Evolutionary conservation across 2,113 vertebrate species (phyloP).

Genomic region (Phalacrocorax brasilianus): DNA sequence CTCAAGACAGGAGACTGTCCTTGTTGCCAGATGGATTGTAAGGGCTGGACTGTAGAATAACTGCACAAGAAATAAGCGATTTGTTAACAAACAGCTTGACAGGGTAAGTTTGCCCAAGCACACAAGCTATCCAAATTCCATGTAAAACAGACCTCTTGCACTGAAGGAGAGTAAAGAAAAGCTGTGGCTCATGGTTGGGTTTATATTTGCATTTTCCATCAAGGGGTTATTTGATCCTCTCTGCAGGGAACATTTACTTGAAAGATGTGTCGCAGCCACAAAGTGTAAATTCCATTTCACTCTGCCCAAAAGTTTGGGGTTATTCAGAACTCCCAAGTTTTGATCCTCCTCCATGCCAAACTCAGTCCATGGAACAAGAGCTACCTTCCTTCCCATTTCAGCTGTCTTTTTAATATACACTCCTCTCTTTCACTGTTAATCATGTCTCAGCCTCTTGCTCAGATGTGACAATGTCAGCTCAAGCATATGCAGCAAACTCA

Average conservation of each 20-base stretch:
- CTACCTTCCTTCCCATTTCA: not conserved
- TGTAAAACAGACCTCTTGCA: not conserved
- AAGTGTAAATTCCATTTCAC: constrained; percentile 23
- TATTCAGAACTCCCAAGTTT: not conserved
- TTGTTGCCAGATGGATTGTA: not conserved
- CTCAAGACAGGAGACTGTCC: not conserved
- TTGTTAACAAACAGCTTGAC: constrained; percentile 9
- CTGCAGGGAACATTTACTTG: constrained; percentile 14
- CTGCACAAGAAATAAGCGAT: not conserved
- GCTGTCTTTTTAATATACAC: not conserved
- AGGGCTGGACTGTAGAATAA: not conserved
- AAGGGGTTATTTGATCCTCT: constrained; percentile 39
- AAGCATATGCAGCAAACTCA: not conserved
- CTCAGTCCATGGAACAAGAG: not conserved
- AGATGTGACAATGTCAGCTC: not conserved
- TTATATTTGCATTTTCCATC: constrained; percentile 48
- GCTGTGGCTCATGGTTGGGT: not conserved
- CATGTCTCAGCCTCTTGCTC: not conserved
- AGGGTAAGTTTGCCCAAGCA: not conserved
- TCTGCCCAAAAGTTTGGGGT: not conserved
- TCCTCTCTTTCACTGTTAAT: not conserved
- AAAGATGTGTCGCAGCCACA: constrained; percentile 10
- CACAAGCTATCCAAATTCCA: not conserved
- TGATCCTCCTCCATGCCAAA: not conserved
- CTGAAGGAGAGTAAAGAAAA: constrained; percentile 11